Evolutionary conservation across 2,113 vertebrate genomes (phyloP).

Genomic region (Urocolius indicus): DNA sequence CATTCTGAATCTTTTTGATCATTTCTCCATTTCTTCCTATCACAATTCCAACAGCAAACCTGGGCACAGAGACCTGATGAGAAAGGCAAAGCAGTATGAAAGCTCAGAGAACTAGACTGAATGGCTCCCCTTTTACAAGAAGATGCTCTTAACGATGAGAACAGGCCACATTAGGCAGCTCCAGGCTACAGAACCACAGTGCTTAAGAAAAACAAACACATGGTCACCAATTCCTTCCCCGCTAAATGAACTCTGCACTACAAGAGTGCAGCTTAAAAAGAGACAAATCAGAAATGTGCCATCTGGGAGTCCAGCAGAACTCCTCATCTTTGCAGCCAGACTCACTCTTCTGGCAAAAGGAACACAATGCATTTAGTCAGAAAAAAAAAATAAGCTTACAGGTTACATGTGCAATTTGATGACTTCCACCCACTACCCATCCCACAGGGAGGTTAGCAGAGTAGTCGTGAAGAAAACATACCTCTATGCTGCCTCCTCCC

Average conservation of each 20-base stretch:
- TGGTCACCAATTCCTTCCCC: conserved; percentile 47
- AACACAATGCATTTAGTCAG: not conserved
- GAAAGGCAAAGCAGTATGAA: conserved; percentile 56
- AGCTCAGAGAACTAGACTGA: conserved; percentile 39
- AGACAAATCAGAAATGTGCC: conserved; percentile 1
- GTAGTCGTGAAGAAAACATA: conserved; percentile 68
- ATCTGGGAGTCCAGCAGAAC: conserved; percentile 15
- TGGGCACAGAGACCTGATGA: conserved; percentile 92
- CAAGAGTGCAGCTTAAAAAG: conserved; percentile 46
- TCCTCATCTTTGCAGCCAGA: conserved; percentile 33
- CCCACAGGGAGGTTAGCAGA: conserved; percentile 63
- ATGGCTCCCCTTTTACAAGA: conserved; percentile 32
- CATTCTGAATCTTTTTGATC: conserved; percentile 99
- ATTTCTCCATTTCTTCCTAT: conserved; percentile 98
- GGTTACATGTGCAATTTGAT: conserved; percentile 12
- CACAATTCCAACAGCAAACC: conserved; percentile 97
- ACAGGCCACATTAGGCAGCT: not conserved
- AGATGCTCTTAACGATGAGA: conserved; percentile 4
- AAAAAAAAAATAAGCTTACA: not conserved
- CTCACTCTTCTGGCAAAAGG: not conserved
- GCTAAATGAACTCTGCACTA: conserved; percentile 9
- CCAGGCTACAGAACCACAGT: conserved; percentile 25
- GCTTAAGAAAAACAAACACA: not conserved
- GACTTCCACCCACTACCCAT: conserved; percentile 43
- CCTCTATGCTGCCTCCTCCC: conserved; percentile 94